Conservation (phyloP, 2,113 vertebrate genomes). For the Thamnaconus septentrionalis region DNA sequence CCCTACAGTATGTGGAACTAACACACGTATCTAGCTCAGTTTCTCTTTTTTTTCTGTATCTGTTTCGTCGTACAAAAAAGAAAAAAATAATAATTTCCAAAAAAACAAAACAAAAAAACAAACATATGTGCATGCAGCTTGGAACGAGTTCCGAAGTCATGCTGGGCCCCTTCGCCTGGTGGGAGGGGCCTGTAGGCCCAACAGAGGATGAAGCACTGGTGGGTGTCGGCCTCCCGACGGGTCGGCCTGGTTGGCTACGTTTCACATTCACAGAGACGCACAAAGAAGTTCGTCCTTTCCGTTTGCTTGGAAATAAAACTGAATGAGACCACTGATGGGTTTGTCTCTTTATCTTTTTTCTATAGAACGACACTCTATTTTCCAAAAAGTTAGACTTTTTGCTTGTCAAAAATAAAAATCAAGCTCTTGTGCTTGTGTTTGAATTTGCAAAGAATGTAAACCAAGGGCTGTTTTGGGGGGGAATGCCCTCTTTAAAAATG, state of each 20-base stretch:
- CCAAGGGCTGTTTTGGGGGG: constrained; percentile 78
- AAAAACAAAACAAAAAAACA: constrained; percentile 25
- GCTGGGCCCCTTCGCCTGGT: constrained; percentile 75
- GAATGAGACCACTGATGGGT: background rate
- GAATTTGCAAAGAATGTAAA: constrained; percentile 86
- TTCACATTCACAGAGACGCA: constrained; percentile 82
- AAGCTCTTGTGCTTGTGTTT: constrained; percentile 92
- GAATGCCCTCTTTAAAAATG: constrained; percentile 75
- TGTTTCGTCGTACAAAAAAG: constrained; percentile 65
- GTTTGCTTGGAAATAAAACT: constrained; percentile 1
- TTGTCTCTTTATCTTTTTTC: constrained; percentile 62
- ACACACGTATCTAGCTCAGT: constrained; percentile 89
- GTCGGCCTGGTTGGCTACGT: constrained; percentile 71
- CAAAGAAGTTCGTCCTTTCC: constrained; percentile 55
- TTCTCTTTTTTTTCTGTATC: constrained; percentile 72
- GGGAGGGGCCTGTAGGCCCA: constrained; percentile 81
- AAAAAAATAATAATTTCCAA: too few species aligned
- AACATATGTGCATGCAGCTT: constrained; percentile 97
- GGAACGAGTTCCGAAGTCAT: constrained; percentile 90
- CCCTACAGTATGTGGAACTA: constrained; percentile 92
- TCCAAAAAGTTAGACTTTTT: constrained; percentile 84
- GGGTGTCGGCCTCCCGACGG: constrained; percentile 67
- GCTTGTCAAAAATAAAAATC: constrained; percentile 90
- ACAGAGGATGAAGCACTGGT: constrained; percentile 78
- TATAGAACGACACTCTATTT: constrained; percentile 42